Percentiles rank a stretch among this genome's conserved stretches.
Evolutionary conservation across 2,797 vertebrate species (phyloP).

Genomic region (Setipinna tenuifilis): DNA sequence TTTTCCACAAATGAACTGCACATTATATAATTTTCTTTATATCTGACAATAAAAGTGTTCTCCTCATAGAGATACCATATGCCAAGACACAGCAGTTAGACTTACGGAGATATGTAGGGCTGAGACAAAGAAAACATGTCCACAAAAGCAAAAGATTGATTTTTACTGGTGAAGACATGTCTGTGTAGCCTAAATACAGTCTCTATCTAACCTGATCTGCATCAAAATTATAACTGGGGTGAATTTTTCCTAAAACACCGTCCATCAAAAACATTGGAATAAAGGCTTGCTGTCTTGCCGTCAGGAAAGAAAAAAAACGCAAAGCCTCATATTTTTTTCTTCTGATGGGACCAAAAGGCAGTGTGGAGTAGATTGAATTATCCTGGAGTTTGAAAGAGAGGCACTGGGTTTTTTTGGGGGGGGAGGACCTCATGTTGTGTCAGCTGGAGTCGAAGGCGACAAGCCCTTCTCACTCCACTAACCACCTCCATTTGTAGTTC

Average conservation of each 20-base stretch:
- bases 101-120: background rate
- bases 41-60: background rate
- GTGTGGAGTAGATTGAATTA: conserved; percentile 57
- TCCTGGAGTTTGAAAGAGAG: conserved; percentile 38
- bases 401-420: background rate
- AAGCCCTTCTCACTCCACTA: conserved; percentile 23
- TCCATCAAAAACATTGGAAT: conserved; percentile 43
- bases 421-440: conserved; percentile 29
- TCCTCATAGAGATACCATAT: background rate
- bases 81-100: background rate
- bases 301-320: conserved; percentile 46
- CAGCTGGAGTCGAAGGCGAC: conserved; percentile 38
- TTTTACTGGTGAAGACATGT: conserved; percentile 21
- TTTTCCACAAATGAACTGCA: background rate
- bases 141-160: conserved; percentile 31
- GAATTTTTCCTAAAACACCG: conserved; percentile 8
- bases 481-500: conserved; percentile 35
- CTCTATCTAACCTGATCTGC: conserved; percentile 12
- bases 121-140: conserved; percentile 36
- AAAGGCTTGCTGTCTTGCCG: conserved; percentile 48
- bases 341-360: conserved; percentile 59
- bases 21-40: background rate
- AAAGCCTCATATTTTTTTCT: conserved; percentile 52
- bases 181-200: background rate
- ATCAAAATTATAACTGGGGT: conserved; percentile 20